Base-by-base conservation (phyloP, 2,113 vertebrate genomes). In the Heptranchias perlo region DNA sequence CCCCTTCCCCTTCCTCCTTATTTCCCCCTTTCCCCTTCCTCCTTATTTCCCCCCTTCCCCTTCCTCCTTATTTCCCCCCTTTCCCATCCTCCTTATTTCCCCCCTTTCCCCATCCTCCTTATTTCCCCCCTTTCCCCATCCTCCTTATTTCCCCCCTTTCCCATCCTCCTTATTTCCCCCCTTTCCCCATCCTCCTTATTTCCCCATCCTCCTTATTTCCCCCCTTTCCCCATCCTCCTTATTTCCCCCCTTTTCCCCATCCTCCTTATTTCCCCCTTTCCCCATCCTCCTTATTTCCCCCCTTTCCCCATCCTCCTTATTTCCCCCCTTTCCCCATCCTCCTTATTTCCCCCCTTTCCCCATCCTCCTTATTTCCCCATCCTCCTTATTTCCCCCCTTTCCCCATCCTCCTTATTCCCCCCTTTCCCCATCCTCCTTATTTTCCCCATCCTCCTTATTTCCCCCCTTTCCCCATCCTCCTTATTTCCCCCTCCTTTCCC, bases 361-460 rank as follows among this genome's bases (percentile, higher is more conserved):
- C 35, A 0, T 16, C 7, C 0, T 16, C 16, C 16, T 16, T 16
- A 64, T 16, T 0, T 4, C 28, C 10, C 73, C 13, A 0, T 1
- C 10, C 10, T 10, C n/a, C n/a, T 3, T 18, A 18, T 1, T 35
- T 6, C 16, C n/a, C 35, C 44, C 78, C 2, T 13, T 78, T 0
- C 78, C n/a, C 14, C 78, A n/a, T n/a, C 5, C 39, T 13, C n/a
- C 8, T 3, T 13, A 25, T 39, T 1, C 39, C n/a, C 3, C 21
- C 21, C 8, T 0, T 35, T 5, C 49, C 49, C 23, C 39, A 1
- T 13, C 78, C 4, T 7, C 18, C 39, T 5, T 35, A 2, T 5
- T 25, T 28, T 25, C 25, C 10, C 64, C 2, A 0, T 65, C 64
- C 64, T 49, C 16, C 92, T 47, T 21, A 21, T 4, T n/a, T 49